These are phyloP conservation scores for Brotogeris chrysoptera DNA, from an alignment of 2,797 vertebrate genomes.

Conservation along the genomic window DNA sequence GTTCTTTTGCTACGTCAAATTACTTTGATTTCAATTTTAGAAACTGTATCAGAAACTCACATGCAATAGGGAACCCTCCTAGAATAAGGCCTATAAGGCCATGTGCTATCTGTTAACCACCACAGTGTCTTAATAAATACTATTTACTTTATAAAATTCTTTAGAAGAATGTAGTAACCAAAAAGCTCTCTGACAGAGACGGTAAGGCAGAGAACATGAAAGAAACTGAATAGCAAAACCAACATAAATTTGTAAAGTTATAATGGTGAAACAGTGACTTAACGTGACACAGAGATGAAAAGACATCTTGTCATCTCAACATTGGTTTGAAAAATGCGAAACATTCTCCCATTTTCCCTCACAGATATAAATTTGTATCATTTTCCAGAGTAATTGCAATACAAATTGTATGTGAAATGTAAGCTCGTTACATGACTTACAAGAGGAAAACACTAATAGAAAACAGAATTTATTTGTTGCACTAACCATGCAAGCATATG, in stretches of 20 bases:
- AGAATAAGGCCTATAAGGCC: neutral
- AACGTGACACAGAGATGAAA: neutral
- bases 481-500: neutral
- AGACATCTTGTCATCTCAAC: neutral
- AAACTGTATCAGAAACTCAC: neutral
- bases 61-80: neutral
- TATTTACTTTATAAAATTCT: neutral
- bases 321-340: neutral
- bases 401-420: neutral
- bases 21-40: neutral
- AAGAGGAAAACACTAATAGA: neutral
- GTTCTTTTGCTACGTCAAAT: neutral
- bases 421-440: neutral
- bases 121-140: neutral
- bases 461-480: neutral
- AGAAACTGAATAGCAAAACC: neutral
- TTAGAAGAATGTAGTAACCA: neutral
- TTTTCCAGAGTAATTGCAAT: neutral
- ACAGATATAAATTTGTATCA: neutral
- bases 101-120: neutral
- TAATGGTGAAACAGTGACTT: neutral
- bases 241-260: neutral
- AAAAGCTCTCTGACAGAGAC: neutral
- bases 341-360: neutral
- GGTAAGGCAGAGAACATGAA: neutral